phyloP scores from a whole-genome alignment of 2,797 vertebrate species.

The Enteromius trimaculatus region DNA sequence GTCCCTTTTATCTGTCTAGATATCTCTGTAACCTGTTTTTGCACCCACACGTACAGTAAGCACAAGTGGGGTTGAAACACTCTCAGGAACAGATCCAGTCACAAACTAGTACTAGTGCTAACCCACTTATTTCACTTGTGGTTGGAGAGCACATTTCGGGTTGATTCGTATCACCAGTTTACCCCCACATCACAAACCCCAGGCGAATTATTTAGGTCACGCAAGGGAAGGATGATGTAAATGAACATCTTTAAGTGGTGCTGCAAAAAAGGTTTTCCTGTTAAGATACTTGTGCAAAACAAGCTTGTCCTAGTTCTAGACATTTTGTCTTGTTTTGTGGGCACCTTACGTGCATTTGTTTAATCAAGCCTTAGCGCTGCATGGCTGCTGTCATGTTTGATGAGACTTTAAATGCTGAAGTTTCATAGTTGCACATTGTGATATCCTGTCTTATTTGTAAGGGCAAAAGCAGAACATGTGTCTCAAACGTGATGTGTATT shows the following conservation, averaged over 20 bases:
- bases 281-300: conserved; percentile 64
- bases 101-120: conserved; percentile 33
- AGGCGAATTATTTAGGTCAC: conserved; percentile 59
- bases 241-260: conserved; percentile 52
- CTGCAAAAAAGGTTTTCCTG: conserved; percentile 60
- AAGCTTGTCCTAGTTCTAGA: conserved; percentile 68
- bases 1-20: conserved; percentile 1
- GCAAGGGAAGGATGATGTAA: conserved; percentile 57
- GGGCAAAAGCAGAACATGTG: not conserved
- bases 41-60: conserved; percentile 55
- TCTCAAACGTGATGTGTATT: not conserved
- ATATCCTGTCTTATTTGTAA: not conserved
- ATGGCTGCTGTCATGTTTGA: not conserved
- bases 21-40: conserved; percentile 45
- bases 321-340: conserved; percentile 36
- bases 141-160: conserved; percentile 38
- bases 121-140: conserved; percentile 47
- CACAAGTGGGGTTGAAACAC: conserved; percentile 17
- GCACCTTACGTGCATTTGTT: not conserved
- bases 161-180: conserved; percentile 55
- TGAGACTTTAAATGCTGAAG: not conserved
- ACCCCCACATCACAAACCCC: conserved; percentile 35
- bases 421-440: not conserved
- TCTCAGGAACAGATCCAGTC: conserved; percentile 29
- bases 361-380: not conserved